phyloP scores from a whole-genome alignment of 2,113 vertebrate species.

The Mustela nigripes region DNA sequence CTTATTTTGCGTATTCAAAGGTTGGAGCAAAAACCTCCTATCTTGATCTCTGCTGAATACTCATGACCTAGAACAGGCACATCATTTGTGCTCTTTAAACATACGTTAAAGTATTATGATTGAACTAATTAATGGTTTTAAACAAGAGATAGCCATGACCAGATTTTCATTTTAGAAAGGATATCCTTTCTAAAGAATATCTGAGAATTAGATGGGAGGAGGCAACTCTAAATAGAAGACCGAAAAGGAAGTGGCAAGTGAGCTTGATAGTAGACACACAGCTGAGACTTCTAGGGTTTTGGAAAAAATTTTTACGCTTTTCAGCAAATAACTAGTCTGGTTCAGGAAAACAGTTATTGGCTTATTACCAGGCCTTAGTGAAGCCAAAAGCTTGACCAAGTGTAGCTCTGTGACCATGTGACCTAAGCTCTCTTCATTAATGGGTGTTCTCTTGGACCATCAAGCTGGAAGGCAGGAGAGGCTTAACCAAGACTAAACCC shows the following conservation, averaged over 20 bases:
- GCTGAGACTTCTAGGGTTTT: neutral
- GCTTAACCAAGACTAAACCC: neutral
- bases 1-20: neutral
- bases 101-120: neutral
- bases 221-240: neutral
- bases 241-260: neutral
- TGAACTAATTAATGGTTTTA: neutral
- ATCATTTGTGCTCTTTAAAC: neutral
- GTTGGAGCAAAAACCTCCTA: neutral
- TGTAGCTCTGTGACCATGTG: neutral
- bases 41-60: neutral
- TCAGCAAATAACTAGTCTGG: neutral
- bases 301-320: neutral
- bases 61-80: neutral
- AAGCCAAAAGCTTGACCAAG: neutral
- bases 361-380: neutral
- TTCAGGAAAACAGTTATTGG: neutral
- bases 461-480: neutral
- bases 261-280: neutral
- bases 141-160: neutral
- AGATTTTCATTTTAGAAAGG: constrained; percentile 14
- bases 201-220: neutral
- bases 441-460: neutral
- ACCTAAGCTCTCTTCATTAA: too few species aligned
- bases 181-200: neutral